Evolutionary conservation across 2,113 vertebrate genomes (phyloP).

Genomic region (Protobothrops flavoviridis): DNA sequence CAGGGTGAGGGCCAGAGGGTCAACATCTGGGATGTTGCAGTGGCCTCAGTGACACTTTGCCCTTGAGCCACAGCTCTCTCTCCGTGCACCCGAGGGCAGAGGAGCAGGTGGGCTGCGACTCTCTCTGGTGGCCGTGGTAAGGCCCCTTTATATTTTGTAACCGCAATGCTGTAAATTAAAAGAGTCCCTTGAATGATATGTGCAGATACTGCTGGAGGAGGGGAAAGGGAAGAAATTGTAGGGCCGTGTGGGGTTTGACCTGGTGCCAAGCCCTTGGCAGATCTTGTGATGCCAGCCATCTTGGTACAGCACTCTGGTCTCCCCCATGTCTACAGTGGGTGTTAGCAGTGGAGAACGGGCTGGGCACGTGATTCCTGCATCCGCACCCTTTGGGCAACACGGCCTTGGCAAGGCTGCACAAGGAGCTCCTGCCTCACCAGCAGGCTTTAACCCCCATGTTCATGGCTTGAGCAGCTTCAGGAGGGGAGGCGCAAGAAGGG

Average conservation of each 20-base stretch:
- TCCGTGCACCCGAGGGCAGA: neutral
- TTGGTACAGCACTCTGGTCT: neutral
- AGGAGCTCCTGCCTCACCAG: neutral
- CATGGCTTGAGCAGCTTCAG: neutral
- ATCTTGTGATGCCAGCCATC: neutral
- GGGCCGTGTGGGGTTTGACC: neutral
- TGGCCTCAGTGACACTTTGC: neutral
- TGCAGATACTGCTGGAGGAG: neutral
- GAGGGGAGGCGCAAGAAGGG: neutral
- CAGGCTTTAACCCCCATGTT: neutral
- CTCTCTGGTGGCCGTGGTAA: fast-evolving
- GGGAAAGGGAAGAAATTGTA: neutral
- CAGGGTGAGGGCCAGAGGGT: neutral
- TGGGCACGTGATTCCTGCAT: neutral
- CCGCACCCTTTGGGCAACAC: neutral
- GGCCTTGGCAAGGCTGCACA: neutral
- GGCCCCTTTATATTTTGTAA: neutral
- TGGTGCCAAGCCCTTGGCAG: neutral
- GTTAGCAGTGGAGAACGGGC: neutral
- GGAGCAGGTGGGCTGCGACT: neutral
- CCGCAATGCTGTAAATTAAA: neutral
- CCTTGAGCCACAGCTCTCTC: neutral
- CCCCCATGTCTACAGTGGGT: neutral
- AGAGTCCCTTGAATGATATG: neutral
- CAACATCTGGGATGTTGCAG: neutral